Evolutionary conservation across 1,140 invertebrate genomes (phyloP).

Genomic region (Eueides isabella): DNA sequence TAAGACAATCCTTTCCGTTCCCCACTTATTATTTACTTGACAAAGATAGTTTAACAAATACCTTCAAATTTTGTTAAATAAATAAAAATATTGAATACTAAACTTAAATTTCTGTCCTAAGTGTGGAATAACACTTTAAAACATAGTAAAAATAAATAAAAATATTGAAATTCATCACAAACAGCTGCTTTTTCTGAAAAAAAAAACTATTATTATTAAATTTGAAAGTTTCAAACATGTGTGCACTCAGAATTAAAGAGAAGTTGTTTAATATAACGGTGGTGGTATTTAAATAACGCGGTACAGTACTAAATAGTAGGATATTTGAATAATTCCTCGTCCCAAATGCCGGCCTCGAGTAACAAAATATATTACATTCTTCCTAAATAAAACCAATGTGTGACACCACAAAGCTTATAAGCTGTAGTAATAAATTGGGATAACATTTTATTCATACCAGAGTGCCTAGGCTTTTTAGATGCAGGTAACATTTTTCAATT

Average conservation of each 20-base stretch:
- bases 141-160: too few relatives aligned
- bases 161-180: too few relatives aligned
- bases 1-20: too few relatives aligned
- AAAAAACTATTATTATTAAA: not conserved
- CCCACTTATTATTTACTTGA: too few relatives aligned
- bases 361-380: slow-evolving; percentile 29
- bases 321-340: slow-evolving; percentile 25
- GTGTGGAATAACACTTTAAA: too few relatives aligned
- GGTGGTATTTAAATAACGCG: slow-evolving; percentile 12
- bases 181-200: too few relatives aligned
- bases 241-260: not conserved
- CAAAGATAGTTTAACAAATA: too few relatives aligned
- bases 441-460: not conserved
- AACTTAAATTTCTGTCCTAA: too few relatives aligned
- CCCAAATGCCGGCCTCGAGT: slow-evolving; percentile 25
- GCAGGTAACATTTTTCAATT: not conserved
- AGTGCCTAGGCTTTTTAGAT: not conserved
- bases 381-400: slow-evolving; percentile 20
- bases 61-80: too few relatives aligned
- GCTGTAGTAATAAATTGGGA: slow-evolving; percentile 12
- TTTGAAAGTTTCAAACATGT: slow-evolving; percentile 10
- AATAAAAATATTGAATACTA: too few relatives aligned
- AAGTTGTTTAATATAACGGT: slow-evolving; percentile 14
- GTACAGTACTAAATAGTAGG: slow-evolving; percentile 20
- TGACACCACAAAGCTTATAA: slow-evolving; percentile 15